Evolutionary conservation across 2,113 vertebrate genomes (phyloP), one percentile per base, ranked within the genome.

Genomic region (Microtus ochrogaster): DNA sequence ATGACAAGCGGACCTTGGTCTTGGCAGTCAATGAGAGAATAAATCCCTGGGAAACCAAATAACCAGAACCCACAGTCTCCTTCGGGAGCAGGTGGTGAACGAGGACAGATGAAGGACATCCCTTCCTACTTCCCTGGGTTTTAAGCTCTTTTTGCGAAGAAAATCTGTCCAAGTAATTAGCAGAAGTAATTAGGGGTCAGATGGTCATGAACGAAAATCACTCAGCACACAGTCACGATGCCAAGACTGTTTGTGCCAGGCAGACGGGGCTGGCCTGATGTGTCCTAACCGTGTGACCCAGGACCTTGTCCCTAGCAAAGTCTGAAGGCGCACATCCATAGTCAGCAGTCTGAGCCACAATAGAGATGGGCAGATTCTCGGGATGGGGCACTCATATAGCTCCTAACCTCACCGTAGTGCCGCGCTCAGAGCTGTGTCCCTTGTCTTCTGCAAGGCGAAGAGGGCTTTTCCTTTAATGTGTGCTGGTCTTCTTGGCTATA

Each of bases 141-240:
- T 77, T 86, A 96, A 96, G 86, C 52, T 78, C 55, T 94, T 82
- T 96, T 66, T 68, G 83, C n/a, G 68, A 65, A 41, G 94, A 82
- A 96, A 95, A 77, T 92, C 87, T 93, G 94, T 94, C 97, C 97
- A 98, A 97, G 97, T 95, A 97, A 97, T 98, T 97, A 98, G 89
- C 44, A 72, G 90, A 96, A 96, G n/a, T 94, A 97, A 97, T 97
- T 97, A 94, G 92, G 95, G 97, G 94, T 98, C 97, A 97, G 96
- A 96, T 97, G 97, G 97, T 86, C 94, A 93, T 21, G 24, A 88
- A 94, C 92, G 72, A 94, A 97, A 96, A 97, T 85, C 93, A 61
- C 89, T 92, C 79, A 22, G 79, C 58, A 16, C 55, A 73, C 87
- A 49, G 93, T 55, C 10, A 0, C 0, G 5, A 76, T 52, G 86